A percentile compares a stretch with the other conserved stretches of the same genome.
Conservation (phyloP, 2,888 invertebrate species). For the Sycophila texana region DNA sequence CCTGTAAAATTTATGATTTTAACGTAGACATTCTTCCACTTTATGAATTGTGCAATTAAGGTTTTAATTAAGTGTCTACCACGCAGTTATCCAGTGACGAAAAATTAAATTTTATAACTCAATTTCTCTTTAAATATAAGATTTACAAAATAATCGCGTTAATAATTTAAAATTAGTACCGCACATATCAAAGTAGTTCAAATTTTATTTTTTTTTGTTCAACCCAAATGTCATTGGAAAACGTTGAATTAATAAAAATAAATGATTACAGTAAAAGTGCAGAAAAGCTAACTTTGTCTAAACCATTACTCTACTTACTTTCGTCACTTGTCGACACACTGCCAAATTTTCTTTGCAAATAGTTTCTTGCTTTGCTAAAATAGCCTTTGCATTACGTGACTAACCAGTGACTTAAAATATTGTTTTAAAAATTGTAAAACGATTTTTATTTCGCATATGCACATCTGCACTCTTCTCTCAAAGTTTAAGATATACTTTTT, state of each 20-base stretch:
- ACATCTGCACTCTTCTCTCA: too few relatives aligned
- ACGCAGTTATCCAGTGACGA: neutral
- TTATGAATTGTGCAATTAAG: slow-evolving; percentile 14
- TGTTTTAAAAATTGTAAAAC: slow-evolving; percentile 12
- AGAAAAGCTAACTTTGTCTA: slow-evolving; percentile 1
- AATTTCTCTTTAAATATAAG: slow-evolving; percentile 3
- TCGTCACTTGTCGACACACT: slow-evolving; percentile 20
- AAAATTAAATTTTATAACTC: slow-evolving; percentile 36
- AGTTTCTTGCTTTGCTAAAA: slow-evolving; percentile 8
- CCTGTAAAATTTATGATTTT: slow-evolving; percentile 23
- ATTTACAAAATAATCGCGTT: neutral
- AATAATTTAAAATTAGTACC: neutral
- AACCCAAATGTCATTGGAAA: neutral
- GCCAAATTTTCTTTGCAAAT: slow-evolving; percentile 17
- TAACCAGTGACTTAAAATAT: slow-evolving; percentile 6
- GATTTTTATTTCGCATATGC: neutral
- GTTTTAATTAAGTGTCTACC: slow-evolving; percentile 23
- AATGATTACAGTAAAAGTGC: neutral
- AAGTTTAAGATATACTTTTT: too few relatives aligned
- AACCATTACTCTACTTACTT: slow-evolving; percentile 12
- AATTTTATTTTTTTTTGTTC: too few relatives aligned
- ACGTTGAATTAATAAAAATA: neutral
- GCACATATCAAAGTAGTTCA: neutral
- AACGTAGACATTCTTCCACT: neutral
- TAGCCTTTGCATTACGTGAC: neutral